phyloP scores from a whole-genome alignment of 2,113 vertebrate genomes.

The Microcebus ravelobensis region DNA sequence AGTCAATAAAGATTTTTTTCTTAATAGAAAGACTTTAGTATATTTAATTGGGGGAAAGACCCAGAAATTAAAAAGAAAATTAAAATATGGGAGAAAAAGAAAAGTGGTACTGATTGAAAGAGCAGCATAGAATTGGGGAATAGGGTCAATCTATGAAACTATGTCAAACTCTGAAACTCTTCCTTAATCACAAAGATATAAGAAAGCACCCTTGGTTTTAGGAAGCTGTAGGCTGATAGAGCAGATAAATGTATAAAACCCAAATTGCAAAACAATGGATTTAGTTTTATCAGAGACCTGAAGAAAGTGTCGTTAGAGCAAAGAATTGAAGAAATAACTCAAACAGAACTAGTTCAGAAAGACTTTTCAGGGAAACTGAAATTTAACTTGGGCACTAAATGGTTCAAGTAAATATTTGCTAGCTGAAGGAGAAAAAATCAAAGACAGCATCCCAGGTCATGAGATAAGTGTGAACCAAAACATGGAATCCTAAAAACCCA shows the following conservation, averaged over 20 bases:
- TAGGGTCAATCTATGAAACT: neutral
- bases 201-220: neutral
- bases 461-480: neutral
- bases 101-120: neutral
- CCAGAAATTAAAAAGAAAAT: neutral
- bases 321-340: neutral
- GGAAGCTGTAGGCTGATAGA: neutral
- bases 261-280: neutral
- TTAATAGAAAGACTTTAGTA: neutral
- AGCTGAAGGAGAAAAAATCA: neutral
- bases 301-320: neutral
- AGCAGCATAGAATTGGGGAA: neutral
- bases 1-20: neutral
- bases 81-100: neutral
- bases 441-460: neutral
- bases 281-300: neutral
- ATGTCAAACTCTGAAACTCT: neutral
- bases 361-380: neutral
- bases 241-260: neutral
- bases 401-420: neutral
- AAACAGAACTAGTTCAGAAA: neutral
- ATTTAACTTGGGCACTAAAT: neutral
- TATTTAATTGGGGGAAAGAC: neutral
- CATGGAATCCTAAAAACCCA: neutral
- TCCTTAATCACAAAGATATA: neutral